Base-by-base conservation (phyloP, 2,113 vertebrate species). In the Maylandia zebra region DNA sequence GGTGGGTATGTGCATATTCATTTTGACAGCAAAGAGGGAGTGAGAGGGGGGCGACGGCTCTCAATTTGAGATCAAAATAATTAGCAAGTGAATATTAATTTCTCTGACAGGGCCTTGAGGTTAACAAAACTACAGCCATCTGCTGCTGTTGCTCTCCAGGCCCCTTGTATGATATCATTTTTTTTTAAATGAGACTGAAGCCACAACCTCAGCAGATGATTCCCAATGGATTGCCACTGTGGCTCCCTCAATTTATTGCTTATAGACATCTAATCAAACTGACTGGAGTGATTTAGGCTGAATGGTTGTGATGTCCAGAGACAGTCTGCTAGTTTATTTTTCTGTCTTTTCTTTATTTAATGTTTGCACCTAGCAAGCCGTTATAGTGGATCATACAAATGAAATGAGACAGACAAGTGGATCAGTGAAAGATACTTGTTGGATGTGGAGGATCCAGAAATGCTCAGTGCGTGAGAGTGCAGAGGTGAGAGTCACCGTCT, bases 11-110 rank as follows among this genome's bases (percentile, higher is more conserved):
- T 36, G 81, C 55, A 82, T 88, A 88, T 86, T 83, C 69, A 80
- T 86, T 66, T 84, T 89, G 89, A 82, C 74, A 85, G 86, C 66
- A 88, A 82, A 87, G 43, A 86, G 38, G 34, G 84, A 45, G 87
- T 19, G 52, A 84, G 22, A 38, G 76, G 56, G 81, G 91, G 90
- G 92, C 84, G 81, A 89, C 53, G 71, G 80, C 89, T 88, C 82
- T 91, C 89, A 91, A 92, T 93, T 94, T 93, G 82, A 87, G 91
- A 95, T 95, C 86, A 89, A 93, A 92, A 94, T 90, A 95, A 96
- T 95, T 95, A 94, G 86, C 83, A 89, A 88, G 71, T 92, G 89
- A 92, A 94, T 89, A 93, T 93, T 82, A 71, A 93, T 92, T 93
- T 94, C 19, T 87, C 61, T 90, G 93, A 90, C 91, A 86, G 85